Base-by-base conservation (phyloP, 2,113 vertebrate species). In the Ctenodactylus gundi region DNA sequence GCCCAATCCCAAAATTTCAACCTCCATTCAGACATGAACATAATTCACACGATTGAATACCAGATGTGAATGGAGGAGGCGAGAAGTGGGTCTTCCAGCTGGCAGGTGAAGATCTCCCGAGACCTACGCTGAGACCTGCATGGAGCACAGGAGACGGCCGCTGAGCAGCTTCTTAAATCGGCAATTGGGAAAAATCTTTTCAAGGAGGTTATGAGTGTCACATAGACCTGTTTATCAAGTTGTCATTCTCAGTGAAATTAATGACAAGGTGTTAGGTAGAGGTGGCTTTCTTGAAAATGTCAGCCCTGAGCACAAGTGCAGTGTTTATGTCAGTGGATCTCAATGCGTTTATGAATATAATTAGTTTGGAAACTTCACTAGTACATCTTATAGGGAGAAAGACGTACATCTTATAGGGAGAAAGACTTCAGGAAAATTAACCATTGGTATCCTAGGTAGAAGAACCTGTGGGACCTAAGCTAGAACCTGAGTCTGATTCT, bases 351-450 rank as follows among this genome's bases (percentile, higher is more conserved):
- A 64, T 39, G 57, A 88, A 31, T 12, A 76, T 55, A 82, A 64
- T 85, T 70, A 83, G 34, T 92, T 84, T 82, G 86, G 46, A 90
- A 84, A 68, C 5, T 51, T 88, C 55, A 77, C 60, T 55, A 64
- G 70, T 80, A 17, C 23, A 82, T 49, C 62, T 64, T 70, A 94
- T 10, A 41, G 17, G 23, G 17, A 80, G 31, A 91, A 91, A 75
- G 29, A 84, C 55, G 70, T 80, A 17, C 23, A 82, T 49, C 62
- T 64, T 70, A 94, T 10, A 41, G 17, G 23, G 17, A 80, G 31
- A 91, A 91, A 75, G 29, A 84, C 55, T 93, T 7, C 65, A 84
- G 29, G 89, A 64, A 81, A 7, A 65, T n/a, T 85, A 94, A 81
- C n/a, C 55, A 58, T 92, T 58, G 78, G 51, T 75, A 76, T 88